Base-by-base conservation (phyloP, 2,113 vertebrate species). In the Psettodes erumei region DNA sequence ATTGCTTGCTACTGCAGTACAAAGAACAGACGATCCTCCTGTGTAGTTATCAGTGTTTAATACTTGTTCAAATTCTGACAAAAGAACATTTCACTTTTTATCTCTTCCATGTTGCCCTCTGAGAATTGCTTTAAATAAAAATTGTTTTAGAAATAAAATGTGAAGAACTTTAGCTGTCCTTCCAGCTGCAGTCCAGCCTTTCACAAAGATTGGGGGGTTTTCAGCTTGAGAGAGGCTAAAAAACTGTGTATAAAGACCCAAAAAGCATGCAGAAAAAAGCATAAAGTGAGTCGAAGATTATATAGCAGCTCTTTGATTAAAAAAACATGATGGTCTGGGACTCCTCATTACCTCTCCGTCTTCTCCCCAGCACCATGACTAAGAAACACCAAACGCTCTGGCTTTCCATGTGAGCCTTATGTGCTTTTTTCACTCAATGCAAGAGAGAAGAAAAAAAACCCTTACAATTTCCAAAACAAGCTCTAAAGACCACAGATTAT, bases 401-500 rank as follows among this genome's bases (percentile, higher is more conserved):
- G 12, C 27, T 71, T 38, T 66, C 25, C 25, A 35, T 25, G 13
- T 5, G 9, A 67, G 15, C 18, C 16, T 12, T 4, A 8, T 30
- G 42, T 8, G 10, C 0, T 25, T 0, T 59, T 76, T 4, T 66
- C 54, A 1, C 7, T 21, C 69, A 28, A 45, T 42, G 38, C n/a
- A 37, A 71, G 37, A 3, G 51, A 79, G 51, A 51, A 59, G 23
- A 8, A 76, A 9, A 21, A 13, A n/a, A 55, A 19, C n/a, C n/a
- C 8, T 59, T 28, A 51, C 28, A 77, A 25, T 79, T 77, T 71
- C 32, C 62, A 65, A 73, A 86, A 83, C 66, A 68, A 82, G 73
- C 75, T 85, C 53, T 77, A 62, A 80, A 82, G 79, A 84, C 74
- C 59, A 82, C 79, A 82, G 88, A 86, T 86, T 87, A 89, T 76